These are phyloP conservation scores for Netelia virgata DNA, from an alignment of 2,888 invertebrate genomes.

Conservation along the genomic window DNA sequence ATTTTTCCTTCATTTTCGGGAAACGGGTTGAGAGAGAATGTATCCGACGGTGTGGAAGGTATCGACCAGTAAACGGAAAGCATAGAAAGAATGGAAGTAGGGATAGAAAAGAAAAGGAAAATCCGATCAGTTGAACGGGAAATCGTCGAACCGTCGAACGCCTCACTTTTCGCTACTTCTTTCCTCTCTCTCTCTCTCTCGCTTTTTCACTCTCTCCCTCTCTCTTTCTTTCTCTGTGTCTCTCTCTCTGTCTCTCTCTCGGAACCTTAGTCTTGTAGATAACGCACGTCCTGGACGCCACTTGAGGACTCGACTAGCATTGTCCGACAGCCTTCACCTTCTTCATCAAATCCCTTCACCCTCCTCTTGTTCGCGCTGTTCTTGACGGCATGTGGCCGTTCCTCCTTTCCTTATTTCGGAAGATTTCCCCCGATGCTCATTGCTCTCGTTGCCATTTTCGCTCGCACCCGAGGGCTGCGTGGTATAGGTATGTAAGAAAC, in stretches of 20 bases:
- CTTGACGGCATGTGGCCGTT: constrained; percentile 35
- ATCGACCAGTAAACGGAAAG: not conserved
- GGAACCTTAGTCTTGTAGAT: constrained; percentile 41
- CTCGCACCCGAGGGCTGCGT: constrained; percentile 55
- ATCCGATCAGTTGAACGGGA: constrained; percentile 25
- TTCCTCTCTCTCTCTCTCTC: not conserved
- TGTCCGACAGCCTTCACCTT: constrained; percentile 24
- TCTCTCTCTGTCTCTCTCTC: not conserved
- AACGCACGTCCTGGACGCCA: constrained; percentile 72
- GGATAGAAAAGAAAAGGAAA: constrained; percentile 7
- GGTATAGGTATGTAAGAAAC: constrained; percentile 11
- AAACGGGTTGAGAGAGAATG: too few relatives aligned
- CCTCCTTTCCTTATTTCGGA: constrained; percentile 74
- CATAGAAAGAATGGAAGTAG: not conserved
- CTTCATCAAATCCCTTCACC: constrained; percentile 44
- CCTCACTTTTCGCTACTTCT: not conserved
- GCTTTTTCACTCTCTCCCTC: not conserved
- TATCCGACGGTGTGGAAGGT: too few relatives aligned
- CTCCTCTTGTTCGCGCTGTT: constrained; percentile 38
- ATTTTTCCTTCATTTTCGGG: too few relatives aligned
- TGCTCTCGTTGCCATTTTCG: constrained; percentile 71
- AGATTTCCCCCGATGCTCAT: constrained; percentile 82
- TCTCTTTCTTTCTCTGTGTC: too few relatives aligned
- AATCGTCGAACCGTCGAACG: constrained; percentile 22
- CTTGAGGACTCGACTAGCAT: constrained; percentile 59